Conservation (phyloP, 2,888 invertebrate species). For the Bimastos eiseni region DNA sequence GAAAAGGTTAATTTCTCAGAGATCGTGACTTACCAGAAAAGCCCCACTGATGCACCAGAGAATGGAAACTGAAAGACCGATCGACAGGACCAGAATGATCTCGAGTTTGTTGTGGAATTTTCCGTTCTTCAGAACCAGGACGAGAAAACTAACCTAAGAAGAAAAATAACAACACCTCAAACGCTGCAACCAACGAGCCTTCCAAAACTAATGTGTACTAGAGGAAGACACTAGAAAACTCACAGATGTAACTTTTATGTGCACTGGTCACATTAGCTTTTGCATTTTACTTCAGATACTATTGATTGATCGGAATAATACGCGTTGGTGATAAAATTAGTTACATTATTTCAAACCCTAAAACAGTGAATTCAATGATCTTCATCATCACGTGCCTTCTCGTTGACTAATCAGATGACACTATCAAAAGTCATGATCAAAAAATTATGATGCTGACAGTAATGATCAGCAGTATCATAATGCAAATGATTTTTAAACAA, state of each 20-base stretch:
- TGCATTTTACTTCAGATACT: not conserved
- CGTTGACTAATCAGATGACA: too few relatives aligned
- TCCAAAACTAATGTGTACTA: not conserved
- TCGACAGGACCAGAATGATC: conserved; percentile 36
- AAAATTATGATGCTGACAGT: too few relatives aligned
- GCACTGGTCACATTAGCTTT: not conserved
- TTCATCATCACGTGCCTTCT: not conserved
- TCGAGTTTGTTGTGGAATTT: conserved; percentile 41
- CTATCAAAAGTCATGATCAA: too few relatives aligned
- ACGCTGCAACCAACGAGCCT: not conserved
- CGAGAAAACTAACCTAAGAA: conserved; percentile 54
- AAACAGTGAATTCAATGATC: not conserved
- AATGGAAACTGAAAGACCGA: not conserved
- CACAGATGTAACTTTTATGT: not conserved
- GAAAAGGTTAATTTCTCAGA: not conserved
- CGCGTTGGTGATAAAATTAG: not conserved
- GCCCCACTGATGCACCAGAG: not conserved
- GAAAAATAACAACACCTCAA: not conserved
- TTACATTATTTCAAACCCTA: not conserved
- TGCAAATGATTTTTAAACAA: not conserved
- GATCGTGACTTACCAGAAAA: not conserved
- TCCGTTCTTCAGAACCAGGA: conserved; percentile 52
- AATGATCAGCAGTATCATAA: too few relatives aligned
- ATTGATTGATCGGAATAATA: not conserved
- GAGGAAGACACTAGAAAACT: not conserved